Percentiles rank a stretch among this genome's conserved stretches.
Conservation (phyloP, 2,797 vertebrate species). For the Pseudomugil gertrudae region DNA sequence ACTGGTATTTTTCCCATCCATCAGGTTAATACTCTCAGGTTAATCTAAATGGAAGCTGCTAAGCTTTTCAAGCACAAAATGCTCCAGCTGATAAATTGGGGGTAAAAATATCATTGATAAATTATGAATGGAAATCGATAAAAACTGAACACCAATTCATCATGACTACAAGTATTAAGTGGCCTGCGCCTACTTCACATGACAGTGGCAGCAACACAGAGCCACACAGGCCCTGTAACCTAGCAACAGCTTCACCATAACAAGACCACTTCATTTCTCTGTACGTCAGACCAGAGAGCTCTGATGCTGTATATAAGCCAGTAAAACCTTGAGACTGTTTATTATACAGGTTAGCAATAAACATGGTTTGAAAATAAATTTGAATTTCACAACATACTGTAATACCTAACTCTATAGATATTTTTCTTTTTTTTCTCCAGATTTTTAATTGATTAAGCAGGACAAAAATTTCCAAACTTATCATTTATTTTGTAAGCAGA, state of each 20-base stretch:
- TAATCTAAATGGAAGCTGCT: slow-evolving; percentile 37
- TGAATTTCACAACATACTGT: not conserved
- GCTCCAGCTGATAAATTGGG: slow-evolving; percentile 33
- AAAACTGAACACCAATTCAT: slow-evolving; percentile 66
- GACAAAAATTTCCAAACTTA: not conserved
- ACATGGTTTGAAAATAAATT: not conserved
- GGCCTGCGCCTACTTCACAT: slow-evolving; percentile 62
- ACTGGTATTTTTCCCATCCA: slow-evolving; percentile 50
- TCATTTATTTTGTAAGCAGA: not conserved
- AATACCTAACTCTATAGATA: not conserved
- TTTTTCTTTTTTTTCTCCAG: not conserved
- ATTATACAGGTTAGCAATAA: slow-evolving; percentile 28
- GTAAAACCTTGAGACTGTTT: slow-evolving; percentile 45
- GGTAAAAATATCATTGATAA: slow-evolving; percentile 57
- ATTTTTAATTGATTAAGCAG: not conserved
- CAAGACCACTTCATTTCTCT: slow-evolving; percentile 80
- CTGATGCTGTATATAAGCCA: slow-evolving; percentile 60
- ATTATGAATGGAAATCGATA: slow-evolving; percentile 72
- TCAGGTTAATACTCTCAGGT: slow-evolving; percentile 36
- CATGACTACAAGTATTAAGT: slow-evolving; percentile 75
- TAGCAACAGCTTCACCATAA: slow-evolving; percentile 81
- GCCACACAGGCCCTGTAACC: slow-evolving; percentile 78
- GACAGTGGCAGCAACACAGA: slow-evolving; percentile 77
- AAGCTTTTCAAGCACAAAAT: slow-evolving; percentile 26
- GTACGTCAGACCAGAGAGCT: slow-evolving; percentile 66